These are phyloP conservation scores for Sericinus montela DNA, from an alignment of 2,888 invertebrate genomes.

Conservation along the genomic window DNA sequence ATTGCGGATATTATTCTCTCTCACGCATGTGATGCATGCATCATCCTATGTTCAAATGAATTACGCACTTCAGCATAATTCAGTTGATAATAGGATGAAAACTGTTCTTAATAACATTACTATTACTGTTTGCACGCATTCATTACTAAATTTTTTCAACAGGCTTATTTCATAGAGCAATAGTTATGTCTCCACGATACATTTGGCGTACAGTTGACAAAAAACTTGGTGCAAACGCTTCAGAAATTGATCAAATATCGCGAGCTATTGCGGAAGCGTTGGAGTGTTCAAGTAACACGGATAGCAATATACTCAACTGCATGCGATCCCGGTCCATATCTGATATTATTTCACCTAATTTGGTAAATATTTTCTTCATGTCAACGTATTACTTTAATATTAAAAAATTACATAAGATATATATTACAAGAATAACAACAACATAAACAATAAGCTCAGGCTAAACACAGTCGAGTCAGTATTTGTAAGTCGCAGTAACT, in stretches of 20 bases:
- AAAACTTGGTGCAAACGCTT: conserved; percentile 33
- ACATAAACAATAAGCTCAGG: too few relatives aligned
- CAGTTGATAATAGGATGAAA: too few relatives aligned
- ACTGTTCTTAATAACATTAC: neutral
- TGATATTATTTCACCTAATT: conserved; percentile 76
- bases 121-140: too few relatives aligned
- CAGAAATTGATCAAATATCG: conserved; percentile 66
- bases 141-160: conserved; percentile 26
- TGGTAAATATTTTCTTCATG: conserved; percentile 49
- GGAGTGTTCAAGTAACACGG: conserved; percentile 70
- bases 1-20: too few relatives aligned
- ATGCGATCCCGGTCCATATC: conserved; percentile 79
- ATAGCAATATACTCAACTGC: conserved; percentile 79
- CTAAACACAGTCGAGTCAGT: too few relatives aligned
- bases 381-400: too few relatives aligned
- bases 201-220: conserved; percentile 57
- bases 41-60: too few relatives aligned
- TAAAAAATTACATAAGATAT: too few relatives aligned
- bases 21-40: too few relatives aligned
- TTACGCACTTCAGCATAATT: too few relatives aligned
- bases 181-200: conserved; percentile 83
- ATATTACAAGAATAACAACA: too few relatives aligned
- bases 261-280: conserved; percentile 76
- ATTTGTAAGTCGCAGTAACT: too few relatives aligned
- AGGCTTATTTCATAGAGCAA: conserved; percentile 82